phyloP scores from a whole-genome alignment of 2,888 invertebrate genomes.

The Trimorus sp. region DNA sequence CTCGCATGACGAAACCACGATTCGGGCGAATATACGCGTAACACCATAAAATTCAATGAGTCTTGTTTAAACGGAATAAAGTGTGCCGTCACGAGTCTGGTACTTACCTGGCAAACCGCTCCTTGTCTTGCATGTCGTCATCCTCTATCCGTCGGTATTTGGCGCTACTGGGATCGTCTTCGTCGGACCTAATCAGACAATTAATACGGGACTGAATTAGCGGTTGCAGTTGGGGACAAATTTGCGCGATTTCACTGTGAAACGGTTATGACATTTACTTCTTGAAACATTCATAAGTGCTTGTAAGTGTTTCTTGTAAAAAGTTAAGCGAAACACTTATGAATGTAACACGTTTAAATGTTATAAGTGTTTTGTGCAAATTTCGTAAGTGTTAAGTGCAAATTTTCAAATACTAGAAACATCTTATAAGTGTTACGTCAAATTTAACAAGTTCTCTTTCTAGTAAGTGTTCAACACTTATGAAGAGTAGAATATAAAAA shows the following conservation, averaged over 20 bases:
- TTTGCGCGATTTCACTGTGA: neutral
- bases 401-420: too few relatives aligned
- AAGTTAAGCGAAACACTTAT: too few relatives aligned
- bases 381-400: too few relatives aligned
- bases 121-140: constrained; percentile 97
- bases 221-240: constrained; percentile 1
- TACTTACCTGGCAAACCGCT: constrained; percentile 95
- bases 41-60: constrained; percentile 62
- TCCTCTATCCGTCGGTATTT: constrained; percentile 96
- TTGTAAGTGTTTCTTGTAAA: too few relatives aligned
- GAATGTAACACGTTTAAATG: too few relatives aligned
- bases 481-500: too few relatives aligned
- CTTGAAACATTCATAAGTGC: too few relatives aligned
- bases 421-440: too few relatives aligned
- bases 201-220: neutral
- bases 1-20: constrained; percentile 55
- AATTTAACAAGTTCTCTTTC: too few relatives aligned
- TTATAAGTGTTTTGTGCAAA: too few relatives aligned
- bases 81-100: constrained; percentile 69
- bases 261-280: too few relatives aligned
- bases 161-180: constrained; percentile 92
- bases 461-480: too few relatives aligned
- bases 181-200: constrained; percentile 88
- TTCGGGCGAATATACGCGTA: constrained; percentile 61
- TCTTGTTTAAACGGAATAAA: constrained; percentile 57